A percentile compares a stretch with the other conserved stretches of the same genome.
These are phyloP conservation scores for Pocillopora grandis DNA, from an alignment of 92 coral and sea anemone genomes.

Conservation along the genomic window DNA sequence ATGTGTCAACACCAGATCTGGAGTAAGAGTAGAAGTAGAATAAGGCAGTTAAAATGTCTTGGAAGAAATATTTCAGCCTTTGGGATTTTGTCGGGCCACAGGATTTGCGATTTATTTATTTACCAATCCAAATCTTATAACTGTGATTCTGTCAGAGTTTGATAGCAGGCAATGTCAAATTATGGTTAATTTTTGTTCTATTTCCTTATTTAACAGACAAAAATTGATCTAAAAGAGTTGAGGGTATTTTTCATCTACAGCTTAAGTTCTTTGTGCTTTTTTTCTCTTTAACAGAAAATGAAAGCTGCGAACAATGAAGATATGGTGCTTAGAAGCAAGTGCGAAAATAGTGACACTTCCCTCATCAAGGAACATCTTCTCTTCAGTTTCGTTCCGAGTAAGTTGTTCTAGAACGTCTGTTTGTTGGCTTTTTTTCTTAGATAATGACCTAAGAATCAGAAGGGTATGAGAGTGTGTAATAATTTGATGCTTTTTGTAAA, in stretches of 20 bases:
- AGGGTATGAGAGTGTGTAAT: no score
- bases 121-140: no score
- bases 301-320: conserved; percentile 69
- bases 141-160: no score
- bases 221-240: no score
- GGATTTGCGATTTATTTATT: no score
- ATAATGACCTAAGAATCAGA: no score
- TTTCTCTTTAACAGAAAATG: conserved; percentile 49
- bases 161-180: no score
- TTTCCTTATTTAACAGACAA: no score
- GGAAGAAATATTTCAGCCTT: neutral
- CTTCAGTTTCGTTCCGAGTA: conserved; percentile 93
- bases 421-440: neutral
- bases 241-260: no score
- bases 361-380: conserved; percentile 64
- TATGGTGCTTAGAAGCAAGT: conserved; percentile 73
- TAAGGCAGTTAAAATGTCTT: neutral
- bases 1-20: conserved; percentile 79
- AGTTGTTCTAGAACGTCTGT: neutral
- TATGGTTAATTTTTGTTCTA: no score
- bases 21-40: conserved; percentile 32
- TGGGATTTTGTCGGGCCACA: neutral
- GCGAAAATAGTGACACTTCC: conserved; percentile 80
- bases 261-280: neutral
- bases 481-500: no score